phyloP scores from a whole-genome alignment of 2,113 vertebrate genomes.

The Oxyruncus cristatus region DNA sequence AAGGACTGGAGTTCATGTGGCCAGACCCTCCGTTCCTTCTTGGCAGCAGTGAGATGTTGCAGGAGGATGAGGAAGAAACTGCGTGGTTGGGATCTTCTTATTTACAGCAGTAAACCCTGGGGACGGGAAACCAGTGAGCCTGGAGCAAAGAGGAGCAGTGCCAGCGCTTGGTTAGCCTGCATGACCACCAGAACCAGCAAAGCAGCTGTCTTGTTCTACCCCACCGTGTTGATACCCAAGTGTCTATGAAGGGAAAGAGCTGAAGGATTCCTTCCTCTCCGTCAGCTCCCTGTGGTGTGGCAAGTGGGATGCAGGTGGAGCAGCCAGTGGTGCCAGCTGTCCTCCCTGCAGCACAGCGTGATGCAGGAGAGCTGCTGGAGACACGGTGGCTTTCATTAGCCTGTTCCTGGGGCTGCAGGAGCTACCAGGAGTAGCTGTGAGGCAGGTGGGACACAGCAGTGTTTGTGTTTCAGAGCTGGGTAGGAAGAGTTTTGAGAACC shows the following conservation, averaged over 20 bases:
- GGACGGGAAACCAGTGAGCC: not conserved
- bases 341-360: rapidly evolving
- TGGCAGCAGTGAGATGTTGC: not conserved
- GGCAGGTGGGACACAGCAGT: not conserved
- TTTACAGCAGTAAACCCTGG: not conserved
- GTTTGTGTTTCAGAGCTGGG: rapidly evolving
- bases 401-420: not conserved
- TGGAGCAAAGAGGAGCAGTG: not conserved
- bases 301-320: not conserved
- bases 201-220: not conserved
- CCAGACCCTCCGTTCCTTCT: not conserved
- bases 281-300: not conserved
- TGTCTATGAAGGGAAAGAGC: not conserved
- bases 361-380: not conserved
- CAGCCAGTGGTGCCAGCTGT: not conserved
- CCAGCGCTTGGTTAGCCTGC: not conserved
- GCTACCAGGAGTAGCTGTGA: not conserved
- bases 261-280: not conserved
- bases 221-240: not conserved
- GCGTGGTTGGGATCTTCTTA: not conserved
- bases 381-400: not conserved
- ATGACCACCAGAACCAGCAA: not conserved
- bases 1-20: not conserved
- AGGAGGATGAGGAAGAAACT: not conserved
- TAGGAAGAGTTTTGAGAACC: not conserved